Base-by-base conservation (phyloP, 2,113 vertebrate genomes). In the Dasypus novemcinctus region DNA sequence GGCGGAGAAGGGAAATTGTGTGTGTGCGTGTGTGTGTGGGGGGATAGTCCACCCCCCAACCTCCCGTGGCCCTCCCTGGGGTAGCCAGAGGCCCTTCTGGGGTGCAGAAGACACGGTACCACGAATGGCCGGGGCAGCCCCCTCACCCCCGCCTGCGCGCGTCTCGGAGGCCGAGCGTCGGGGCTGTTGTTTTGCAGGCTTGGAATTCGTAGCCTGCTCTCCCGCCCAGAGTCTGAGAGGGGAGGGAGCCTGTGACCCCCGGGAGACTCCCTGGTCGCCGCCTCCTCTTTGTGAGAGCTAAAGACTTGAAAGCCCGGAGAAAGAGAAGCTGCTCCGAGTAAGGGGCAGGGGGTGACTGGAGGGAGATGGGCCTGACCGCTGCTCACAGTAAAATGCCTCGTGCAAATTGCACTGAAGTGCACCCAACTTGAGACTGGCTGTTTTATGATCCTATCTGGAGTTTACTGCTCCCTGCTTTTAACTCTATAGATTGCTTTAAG, bases 401-500 rank as follows among this genome's bases (percentile, higher is more conserved):
- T 95, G 96, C 96, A 93, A 96, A 97, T 96, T 94, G 96, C 97
- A 95, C 96, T 81, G 87, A 96, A 96, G 96, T 96, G 85, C 92
- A 96, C 96, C 94, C 86, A 96, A 96, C 94, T 98, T 68, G 95
- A 94, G 93, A 93, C 96, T 95, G 95, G 95, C 96, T 97, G 97
- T 97, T 98, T 98, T 98, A 98, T 97, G 97, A 95, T 96, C 97
- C 96, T 95, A 95, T 95, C 95, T 97, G 93, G 95, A 98, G 96
- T 98, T 97, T 97, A 97, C 96, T 96, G 96, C 96, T 95, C 93
- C 43, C 95, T 96, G 97, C 97, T 98, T 98, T 97, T 96, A 98
- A 98, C 97, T 96, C 97, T 94, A 95, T 97, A 97, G 97, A 98
- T 98, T 95, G 94, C 96, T 97, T 96, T 97, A 98, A 97, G 97